Evolutionary conservation across 2,888 invertebrate species (phyloP).

Genomic region (Papilio demoleus): DNA sequence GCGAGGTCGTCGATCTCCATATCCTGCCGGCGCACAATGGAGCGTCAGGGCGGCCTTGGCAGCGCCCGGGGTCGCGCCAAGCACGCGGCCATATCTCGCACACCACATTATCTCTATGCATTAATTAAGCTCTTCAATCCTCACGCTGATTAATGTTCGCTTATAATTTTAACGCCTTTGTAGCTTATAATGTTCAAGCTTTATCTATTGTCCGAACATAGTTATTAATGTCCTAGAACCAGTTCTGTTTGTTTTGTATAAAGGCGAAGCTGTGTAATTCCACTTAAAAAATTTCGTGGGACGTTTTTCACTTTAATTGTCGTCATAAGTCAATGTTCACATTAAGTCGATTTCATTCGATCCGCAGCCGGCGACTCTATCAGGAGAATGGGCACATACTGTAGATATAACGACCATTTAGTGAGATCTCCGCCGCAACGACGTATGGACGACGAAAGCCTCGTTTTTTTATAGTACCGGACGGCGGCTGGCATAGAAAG

Average conservation of each 20-base stretch:
- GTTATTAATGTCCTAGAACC: constrained; percentile 19
- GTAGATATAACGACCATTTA: constrained; percentile 34
- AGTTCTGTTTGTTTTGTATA: constrained; percentile 13
- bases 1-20: constrained; percentile 63
- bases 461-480: constrained; percentile 38
- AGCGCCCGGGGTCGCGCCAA: constrained; percentile 61
- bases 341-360: constrained; percentile 27
- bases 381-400: constrained; percentile 32
- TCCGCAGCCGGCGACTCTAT: constrained; percentile 27
- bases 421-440: constrained; percentile 35
- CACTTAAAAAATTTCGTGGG: constrained; percentile 21
- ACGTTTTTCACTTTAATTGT: constrained; percentile 30
- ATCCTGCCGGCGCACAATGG: constrained; percentile 71
- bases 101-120: constrained; percentile 18
- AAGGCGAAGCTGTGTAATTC: constrained; percentile 2
- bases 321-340: constrained; percentile 28
- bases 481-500: constrained; percentile 39
- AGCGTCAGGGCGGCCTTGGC: constrained; percentile 56
- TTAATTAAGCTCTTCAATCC: constrained; percentile 19
- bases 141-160: constrained; percentile 34
- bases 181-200: constrained; percentile 8
- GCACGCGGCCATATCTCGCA: constrained; percentile 44
- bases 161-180: constrained; percentile 27
- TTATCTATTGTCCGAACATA: constrained; percentile 19
- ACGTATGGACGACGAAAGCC: constrained; percentile 33